Percentiles rank a stretch among this genome's conserved stretches.
These are phyloP conservation scores for Armadillidium nasatum DNA, from an alignment of 1,140 invertebrate genomes.

Conservation along the genomic window DNA sequence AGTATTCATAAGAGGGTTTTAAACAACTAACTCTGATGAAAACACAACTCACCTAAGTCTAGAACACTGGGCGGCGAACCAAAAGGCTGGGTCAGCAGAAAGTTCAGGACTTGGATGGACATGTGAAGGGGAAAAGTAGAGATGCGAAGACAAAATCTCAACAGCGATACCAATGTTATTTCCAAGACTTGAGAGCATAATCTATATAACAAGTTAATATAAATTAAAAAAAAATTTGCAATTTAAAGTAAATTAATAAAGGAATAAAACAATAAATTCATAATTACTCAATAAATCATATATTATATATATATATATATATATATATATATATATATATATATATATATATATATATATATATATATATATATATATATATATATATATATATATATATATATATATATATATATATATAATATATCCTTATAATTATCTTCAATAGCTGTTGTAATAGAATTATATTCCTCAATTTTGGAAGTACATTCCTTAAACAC, in stretches of 20 bases:
- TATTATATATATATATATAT: too few species aligned
- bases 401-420: too few species aligned
- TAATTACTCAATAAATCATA: too few species aligned
- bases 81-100: neutral
- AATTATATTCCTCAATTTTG: conserved; percentile 4
- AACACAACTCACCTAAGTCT: neutral
- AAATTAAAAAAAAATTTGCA: too few species aligned
- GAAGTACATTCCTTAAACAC: neutral
- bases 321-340: too few species aligned
- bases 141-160: neutral
- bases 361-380: too few species aligned
- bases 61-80: neutral
- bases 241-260: too few species aligned
- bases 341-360: too few species aligned
- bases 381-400: too few species aligned
- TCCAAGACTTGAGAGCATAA: neutral
- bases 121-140: neutral
- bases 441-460: neutral
- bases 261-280: too few species aligned
- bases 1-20: too few species aligned
- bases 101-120: neutral
- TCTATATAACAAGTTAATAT: neutral
- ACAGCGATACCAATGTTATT: neutral
- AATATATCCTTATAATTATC: conserved; percentile 2
- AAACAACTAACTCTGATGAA: too few species aligned